Evolutionary conservation across 2,113 vertebrate species (phyloP).

Genomic region (Micronycteris hirsuta): DNA sequence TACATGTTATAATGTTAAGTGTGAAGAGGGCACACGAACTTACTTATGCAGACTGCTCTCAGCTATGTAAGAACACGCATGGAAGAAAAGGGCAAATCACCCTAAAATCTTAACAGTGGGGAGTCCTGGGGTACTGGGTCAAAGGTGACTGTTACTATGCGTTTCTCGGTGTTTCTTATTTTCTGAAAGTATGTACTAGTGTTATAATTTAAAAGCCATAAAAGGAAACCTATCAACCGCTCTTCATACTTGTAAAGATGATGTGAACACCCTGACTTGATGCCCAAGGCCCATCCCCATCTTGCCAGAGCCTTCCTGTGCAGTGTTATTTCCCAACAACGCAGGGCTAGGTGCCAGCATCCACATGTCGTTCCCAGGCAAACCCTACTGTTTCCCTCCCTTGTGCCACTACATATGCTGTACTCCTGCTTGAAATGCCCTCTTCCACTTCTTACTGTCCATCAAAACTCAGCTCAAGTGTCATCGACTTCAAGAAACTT

Average conservation of each 20-base stretch:
- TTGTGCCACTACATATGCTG: not conserved
- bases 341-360: not conserved
- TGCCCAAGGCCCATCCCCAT: not conserved
- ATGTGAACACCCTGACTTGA: not conserved
- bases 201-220: not conserved
- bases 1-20: not conserved
- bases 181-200: not conserved
- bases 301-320: not conserved
- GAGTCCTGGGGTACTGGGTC: not conserved
- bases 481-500: not conserved
- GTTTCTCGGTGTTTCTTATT: conserved; percentile 33
- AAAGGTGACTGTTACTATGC: not conserved
- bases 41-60: not conserved
- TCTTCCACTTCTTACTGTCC: not conserved
- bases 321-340: not conserved
- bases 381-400: not conserved
- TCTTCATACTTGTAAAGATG: conserved; percentile 13
- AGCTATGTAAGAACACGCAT: not conserved
- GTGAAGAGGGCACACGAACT: not conserved
- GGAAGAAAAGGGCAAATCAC: not conserved
- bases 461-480: not conserved
- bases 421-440: not conserved
- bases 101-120: not conserved
- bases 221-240: not conserved
- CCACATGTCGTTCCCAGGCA: not conserved